phyloP scores from a whole-genome alignment of 2,797 vertebrate genomes.

The Taeniopygia guttata region DNA sequence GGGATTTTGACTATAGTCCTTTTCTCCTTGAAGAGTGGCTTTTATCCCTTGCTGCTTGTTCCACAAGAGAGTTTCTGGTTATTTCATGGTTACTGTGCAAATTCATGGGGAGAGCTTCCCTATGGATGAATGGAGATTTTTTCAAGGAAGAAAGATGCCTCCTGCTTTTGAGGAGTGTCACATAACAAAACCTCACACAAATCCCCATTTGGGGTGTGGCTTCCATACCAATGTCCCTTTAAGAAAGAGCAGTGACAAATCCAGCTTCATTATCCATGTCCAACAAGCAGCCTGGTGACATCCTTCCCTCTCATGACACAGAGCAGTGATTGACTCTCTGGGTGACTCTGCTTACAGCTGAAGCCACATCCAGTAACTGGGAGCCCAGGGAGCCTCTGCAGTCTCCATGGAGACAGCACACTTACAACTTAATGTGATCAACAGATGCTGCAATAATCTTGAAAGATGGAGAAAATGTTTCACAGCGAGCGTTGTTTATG shows the following conservation, averaged over 20 bases:
- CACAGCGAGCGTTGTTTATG: slow-evolving; percentile 13
- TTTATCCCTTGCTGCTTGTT: neutral
- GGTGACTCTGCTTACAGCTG: slow-evolving; percentile 23
- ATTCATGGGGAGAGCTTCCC: neutral
- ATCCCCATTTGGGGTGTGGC: neutral
- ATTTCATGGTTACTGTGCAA: neutral
- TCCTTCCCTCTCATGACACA: neutral
- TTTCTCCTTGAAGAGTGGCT: neutral
- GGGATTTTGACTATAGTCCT: neutral
- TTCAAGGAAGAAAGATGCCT: neutral
- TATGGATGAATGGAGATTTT: neutral
- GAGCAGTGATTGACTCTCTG: neutral
- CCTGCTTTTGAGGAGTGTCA: neutral
- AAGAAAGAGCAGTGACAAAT: neutral
- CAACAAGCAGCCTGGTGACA: neutral
- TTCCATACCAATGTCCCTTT: neutral
- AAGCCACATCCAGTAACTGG: slow-evolving; percentile 35
- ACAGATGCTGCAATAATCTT: slow-evolving; percentile 63
- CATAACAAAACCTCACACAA: neutral
- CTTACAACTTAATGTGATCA: slow-evolving; percentile 59
- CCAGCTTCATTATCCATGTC: neutral
- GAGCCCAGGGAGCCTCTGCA: slow-evolving; percentile 18
- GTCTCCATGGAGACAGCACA: slow-evolving; percentile 72
- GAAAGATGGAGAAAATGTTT: slow-evolving; percentile 55
- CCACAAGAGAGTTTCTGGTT: neutral